These are phyloP conservation scores for Nebria brevicollis DNA, from an alignment of 2,888 invertebrate genomes.

Conservation along the genomic window DNA sequence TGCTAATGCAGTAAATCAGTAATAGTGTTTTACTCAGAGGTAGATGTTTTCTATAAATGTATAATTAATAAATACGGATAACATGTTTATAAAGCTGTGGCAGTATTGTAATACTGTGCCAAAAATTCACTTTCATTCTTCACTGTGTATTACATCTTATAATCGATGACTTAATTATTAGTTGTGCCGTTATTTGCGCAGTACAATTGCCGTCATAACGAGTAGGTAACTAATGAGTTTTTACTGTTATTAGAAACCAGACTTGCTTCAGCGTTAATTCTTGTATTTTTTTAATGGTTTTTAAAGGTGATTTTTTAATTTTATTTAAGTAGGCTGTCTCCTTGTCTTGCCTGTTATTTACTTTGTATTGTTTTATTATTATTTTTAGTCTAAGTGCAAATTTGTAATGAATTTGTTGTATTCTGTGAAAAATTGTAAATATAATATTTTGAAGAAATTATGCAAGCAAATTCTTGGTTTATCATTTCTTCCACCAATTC, in stretches of 20 bases:
- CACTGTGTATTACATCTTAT: background rate
- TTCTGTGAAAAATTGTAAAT: conserved; percentile 63
- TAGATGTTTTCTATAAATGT: conserved; percentile 27
- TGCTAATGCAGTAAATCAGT: conserved; percentile 8
- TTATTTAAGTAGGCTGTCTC: conserved; percentile 60
- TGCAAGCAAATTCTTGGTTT: conserved; percentile 16
- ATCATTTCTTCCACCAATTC: background rate
- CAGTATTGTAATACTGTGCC: conserved; percentile 41
- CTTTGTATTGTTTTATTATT: conserved; percentile 44
- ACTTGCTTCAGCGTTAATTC: conserved; percentile 45
- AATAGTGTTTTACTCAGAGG: conserved; percentile 21
- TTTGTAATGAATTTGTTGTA: conserved; percentile 63
- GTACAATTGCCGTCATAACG: conserved; percentile 24
- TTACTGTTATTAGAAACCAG: conserved; percentile 36
- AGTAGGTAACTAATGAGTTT: conserved; percentile 32
- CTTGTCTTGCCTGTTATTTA: conserved; percentile 64
- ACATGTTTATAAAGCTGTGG: conserved; percentile 24
- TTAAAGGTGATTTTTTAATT: conserved; percentile 54
- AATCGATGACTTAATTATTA: background rate
- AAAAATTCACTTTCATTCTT: conserved; percentile 11
- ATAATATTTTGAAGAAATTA: conserved; percentile 55
- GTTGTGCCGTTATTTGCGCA: background rate
- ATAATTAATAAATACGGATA: conserved; percentile 17
- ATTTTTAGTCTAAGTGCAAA: conserved; percentile 63
- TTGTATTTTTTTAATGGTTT: conserved; percentile 56